Conservation (phyloP, 2,888 invertebrate species). For the Germaria angustata region DNA sequence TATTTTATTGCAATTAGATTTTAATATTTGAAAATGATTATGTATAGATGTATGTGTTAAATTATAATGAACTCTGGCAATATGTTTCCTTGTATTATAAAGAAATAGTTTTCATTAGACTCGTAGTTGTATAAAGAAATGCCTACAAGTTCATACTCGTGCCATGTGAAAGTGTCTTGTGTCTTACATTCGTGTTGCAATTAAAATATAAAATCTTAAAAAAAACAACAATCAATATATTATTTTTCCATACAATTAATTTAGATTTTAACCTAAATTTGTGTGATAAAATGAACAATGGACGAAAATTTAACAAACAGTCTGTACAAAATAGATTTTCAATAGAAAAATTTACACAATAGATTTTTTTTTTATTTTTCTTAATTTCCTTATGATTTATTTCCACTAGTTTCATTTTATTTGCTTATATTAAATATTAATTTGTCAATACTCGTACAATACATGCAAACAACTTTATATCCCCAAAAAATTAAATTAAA, state of each 20-base stretch:
- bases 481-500: too few relatives aligned
- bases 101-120: too few relatives aligned
- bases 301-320: constrained; percentile 39
- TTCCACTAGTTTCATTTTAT: too few relatives aligned
- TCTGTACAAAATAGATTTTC: constrained; percentile 37
- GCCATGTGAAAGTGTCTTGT: too few relatives aligned
- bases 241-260: constrained; percentile 5
- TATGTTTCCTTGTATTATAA: neutral
- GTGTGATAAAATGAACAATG: constrained; percentile 5
- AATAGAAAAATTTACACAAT: constrained; percentile 27
- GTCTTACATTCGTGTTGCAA: neutral
- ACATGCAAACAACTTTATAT: too few relatives aligned
- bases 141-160: too few relatives aligned
- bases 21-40: too few relatives aligned
- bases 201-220: neutral
- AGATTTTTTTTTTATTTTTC: neutral
- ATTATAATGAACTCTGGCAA: too few relatives aligned
- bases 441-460: too few relatives aligned
- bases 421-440: too few relatives aligned
- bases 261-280: constrained; percentile 30
- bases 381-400: neutral
- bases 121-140: too few relatives aligned
- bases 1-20: neutral
- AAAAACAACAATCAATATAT: neutral
- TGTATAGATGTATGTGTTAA: too few relatives aligned